phyloP scores from a whole-genome alignment of 1,140 invertebrate genomes.

The Cyphomyrmex costatus region DNA sequence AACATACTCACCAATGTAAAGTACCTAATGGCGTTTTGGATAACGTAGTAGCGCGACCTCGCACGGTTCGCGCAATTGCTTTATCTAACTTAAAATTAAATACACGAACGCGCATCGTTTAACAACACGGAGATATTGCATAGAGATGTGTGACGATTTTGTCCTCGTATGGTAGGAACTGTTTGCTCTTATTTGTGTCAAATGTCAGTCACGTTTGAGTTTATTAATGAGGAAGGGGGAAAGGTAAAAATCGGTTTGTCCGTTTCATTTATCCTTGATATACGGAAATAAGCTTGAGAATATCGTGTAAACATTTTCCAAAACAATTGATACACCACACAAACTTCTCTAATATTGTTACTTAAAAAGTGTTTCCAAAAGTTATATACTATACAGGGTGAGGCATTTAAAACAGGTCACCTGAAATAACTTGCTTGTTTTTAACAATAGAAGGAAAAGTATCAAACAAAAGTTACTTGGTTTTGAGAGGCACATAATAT shows the following conservation, averaged over 20 bases:
- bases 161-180: background rate
- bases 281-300: background rate
- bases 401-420: too few species aligned
- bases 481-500: too few species aligned
- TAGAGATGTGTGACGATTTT: slow-evolving; percentile 30
- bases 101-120: slow-evolving; percentile 24
- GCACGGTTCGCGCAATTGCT: slow-evolving; percentile 4
- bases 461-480: too few species aligned
- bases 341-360: too few species aligned
- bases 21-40: slow-evolving; percentile 65
- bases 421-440: too few species aligned
- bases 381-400: too few species aligned
- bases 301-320: background rate
- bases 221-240: background rate
- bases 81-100: slow-evolving; percentile 54
- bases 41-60: slow-evolving; percentile 35
- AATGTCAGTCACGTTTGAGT: background rate
- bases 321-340: background rate
- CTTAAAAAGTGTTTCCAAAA: too few species aligned
- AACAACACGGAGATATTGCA: slow-evolving; percentile 12
- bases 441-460: too few species aligned
- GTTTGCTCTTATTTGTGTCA: background rate
- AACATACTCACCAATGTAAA: slow-evolving; percentile 51
- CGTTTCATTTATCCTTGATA: background rate
- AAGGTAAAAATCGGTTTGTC: background rate